Base-by-base conservation (phyloP, 2,113 vertebrate genomes). In the Entomyzon cyanotis region DNA sequence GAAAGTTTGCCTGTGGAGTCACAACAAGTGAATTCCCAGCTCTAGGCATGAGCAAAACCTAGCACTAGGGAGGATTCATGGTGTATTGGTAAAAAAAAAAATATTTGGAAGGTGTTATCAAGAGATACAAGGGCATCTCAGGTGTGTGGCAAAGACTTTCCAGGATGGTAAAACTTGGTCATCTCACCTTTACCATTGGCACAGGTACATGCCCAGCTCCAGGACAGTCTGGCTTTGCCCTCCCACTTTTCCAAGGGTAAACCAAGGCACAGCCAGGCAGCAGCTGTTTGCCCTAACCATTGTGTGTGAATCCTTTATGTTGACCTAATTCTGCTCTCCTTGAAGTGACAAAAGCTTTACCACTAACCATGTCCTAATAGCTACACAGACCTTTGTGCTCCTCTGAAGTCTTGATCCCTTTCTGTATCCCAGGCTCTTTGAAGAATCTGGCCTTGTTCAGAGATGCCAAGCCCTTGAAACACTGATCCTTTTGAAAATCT, bases 241-340 rank as follows among this genome's bases (percentile, higher is more conserved):
- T 93, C 46, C 52, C 8, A 7, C 35, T 84, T 84, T 84, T 63
- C 20, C 39, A 70, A 90, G n/a, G 37, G 42, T 46, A 53, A 94
- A 35, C n/a, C 55, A 62, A 93, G 41, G 25, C 60, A 79, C 28
- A 91, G 28, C 15, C 52, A 59, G 39, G 35, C 30, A 84, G 60
- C 67, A 89, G 28, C 70, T 71, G 22, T 53, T 80, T 95, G 63
- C 55, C 31, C 68, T 76, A 58, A 50, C 50, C 31, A 81, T 28
- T 62, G 25, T 62, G 70, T 68, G 25, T 49, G 58, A 73, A 71
- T 35, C 37, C 75, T 96, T 85, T 41, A 68, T 53, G 35, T 49
- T 87, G 63, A 92, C 75, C 78, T 95, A 73, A 85, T 91, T 87
- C 63, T 87, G 12, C 35, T 91, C 23, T 68, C 35, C 60, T 87